A percentile compares a stretch with the other conserved stretches of the same genome.
Evolutionary conservation across 2,888 invertebrate species (phyloP).

Genomic region (Ditula angustiorana): DNA sequence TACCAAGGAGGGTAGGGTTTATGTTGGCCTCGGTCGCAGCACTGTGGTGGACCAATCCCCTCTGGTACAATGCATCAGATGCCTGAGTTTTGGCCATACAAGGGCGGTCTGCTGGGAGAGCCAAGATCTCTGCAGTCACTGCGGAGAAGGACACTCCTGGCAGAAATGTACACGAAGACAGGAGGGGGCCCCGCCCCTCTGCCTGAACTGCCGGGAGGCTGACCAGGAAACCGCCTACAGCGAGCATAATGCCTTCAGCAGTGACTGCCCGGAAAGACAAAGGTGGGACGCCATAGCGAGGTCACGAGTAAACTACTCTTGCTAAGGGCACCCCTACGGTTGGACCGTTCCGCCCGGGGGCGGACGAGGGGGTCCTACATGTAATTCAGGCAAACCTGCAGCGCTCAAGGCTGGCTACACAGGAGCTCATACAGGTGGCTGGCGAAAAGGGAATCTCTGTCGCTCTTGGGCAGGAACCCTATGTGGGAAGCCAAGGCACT

Average conservation of each 20-base stretch:
- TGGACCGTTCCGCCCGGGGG: neutral
- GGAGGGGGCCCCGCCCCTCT: neutral
- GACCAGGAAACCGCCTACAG: neutral
- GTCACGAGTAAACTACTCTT: slow-evolving; percentile 41
- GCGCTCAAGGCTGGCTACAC: slow-evolving; percentile 44
- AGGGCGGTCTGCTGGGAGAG: slow-evolving; percentile 43
- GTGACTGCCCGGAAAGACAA: slow-evolving; percentile 29
- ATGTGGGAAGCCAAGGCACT: slow-evolving; percentile 43
- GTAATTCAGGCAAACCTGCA: slow-evolving; percentile 46
- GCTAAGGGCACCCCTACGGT: neutral
- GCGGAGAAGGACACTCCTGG: slow-evolving; percentile 41
- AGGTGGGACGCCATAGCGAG: slow-evolving; percentile 48
- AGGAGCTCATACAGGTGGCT: slow-evolving; percentile 44
- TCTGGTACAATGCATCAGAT: slow-evolving; percentile 40
- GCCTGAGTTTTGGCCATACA: slow-evolving; percentile 49
- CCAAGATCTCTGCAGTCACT: slow-evolving; percentile 44
- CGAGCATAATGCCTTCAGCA: slow-evolving; percentile 35
- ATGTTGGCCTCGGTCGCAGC: too few species aligned
- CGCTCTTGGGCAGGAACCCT: slow-evolving; percentile 51
- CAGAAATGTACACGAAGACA: slow-evolving; percentile 24
- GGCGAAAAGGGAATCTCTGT: slow-evolving; percentile 8
- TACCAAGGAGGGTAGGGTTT: too few species aligned
- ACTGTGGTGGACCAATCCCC: slow-evolving; percentile 17
- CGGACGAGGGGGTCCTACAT: slow-evolving; percentile 11
- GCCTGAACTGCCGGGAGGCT: neutral